phyloP scores from a whole-genome alignment of 2,113 vertebrate genomes.

The Channa maculata region DNA sequence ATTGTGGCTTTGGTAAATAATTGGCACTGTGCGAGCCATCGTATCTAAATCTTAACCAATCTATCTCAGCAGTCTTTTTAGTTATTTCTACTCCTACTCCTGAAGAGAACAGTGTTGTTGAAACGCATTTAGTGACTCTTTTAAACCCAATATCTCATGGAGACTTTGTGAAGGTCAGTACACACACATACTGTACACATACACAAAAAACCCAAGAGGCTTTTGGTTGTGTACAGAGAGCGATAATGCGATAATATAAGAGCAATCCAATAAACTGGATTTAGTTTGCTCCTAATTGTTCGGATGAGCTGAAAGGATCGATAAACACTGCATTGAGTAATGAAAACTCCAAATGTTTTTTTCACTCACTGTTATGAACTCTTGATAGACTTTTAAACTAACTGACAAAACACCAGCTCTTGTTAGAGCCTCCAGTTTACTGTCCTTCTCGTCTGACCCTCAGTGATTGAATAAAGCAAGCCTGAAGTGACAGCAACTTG shows the following conservation, averaged over 20 bases:
- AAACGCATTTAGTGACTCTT: slow-evolving; percentile 33
- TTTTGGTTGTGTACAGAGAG: slow-evolving; percentile 16
- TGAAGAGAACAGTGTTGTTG: slow-evolving; percentile 29
- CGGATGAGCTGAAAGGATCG: slow-evolving; percentile 30
- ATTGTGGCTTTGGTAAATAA: slow-evolving; percentile 2
- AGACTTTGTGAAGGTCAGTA: slow-evolving; percentile 32
- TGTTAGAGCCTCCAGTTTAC: background rate
- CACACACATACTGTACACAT: background rate
- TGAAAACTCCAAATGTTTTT: slow-evolving; percentile 21
- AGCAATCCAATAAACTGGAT: slow-evolving; percentile 35
- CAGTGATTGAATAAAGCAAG: background rate
- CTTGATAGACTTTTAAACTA: slow-evolving; percentile 36
- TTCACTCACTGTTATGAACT: slow-evolving; percentile 24
- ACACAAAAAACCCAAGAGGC: background rate
- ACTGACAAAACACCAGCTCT: slow-evolving; percentile 5
- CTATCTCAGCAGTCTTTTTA: slow-evolving; percentile 30
- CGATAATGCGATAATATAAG: slow-evolving; percentile 23
- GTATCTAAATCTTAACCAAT: slow-evolving; percentile 48
- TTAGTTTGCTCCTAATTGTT: slow-evolving; percentile 21
- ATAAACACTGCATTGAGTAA: slow-evolving; percentile 35
- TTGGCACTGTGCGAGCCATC: slow-evolving; percentile 4
- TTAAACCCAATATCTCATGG: slow-evolving; percentile 34
- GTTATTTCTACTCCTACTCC: slow-evolving; percentile 15
- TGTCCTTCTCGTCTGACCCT: background rate
- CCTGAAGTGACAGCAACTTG: background rate